Evolutionary conservation across 2,888 invertebrate genomes (phyloP).

Genomic region (Drosophila barbarae): DNA sequence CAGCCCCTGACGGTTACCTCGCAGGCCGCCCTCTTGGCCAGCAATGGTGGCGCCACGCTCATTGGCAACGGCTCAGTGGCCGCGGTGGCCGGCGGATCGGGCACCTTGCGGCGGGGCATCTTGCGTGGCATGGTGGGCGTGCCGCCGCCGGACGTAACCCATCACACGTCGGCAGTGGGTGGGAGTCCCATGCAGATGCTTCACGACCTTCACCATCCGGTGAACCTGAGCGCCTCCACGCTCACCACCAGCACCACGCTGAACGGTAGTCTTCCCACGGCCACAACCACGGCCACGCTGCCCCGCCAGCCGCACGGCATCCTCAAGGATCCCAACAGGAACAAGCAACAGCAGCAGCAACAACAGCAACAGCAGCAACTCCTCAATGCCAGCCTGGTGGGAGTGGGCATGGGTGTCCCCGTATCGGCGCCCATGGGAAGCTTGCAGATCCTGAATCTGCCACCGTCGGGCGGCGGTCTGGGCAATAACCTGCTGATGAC

Average conservation of each 20-base stretch:
- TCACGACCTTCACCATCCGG: slow-evolving; percentile 77
- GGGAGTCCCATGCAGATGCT: slow-evolving; percentile 63
- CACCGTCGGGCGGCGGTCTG: slow-evolving; percentile 80
- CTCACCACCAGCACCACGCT: slow-evolving; percentile 77
- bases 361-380: slow-evolving; percentile 82
- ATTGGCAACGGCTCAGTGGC: slow-evolving; percentile 64
- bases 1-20: slow-evolving; percentile 73
- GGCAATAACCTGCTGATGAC: slow-evolving; percentile 78
- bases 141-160: slow-evolving; percentile 80
- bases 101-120: slow-evolving; percentile 77
- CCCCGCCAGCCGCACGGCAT: slow-evolving; percentile 83
- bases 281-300: slow-evolving; percentile 68
- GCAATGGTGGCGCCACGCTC: slow-evolving; percentile 65
- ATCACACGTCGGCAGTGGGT: slow-evolving; percentile 74
- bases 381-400: slow-evolving; percentile 72
- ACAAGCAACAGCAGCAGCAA: slow-evolving; percentile 81
- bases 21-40: slow-evolving; percentile 67
- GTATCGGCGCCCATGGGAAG: slow-evolving; percentile 75
- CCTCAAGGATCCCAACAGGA: slow-evolving; percentile 83
- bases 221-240: slow-evolving; percentile 77
- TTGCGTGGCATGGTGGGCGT: slow-evolving; percentile 78
- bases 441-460: slow-evolving; percentile 83
- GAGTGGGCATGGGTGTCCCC: slow-evolving; percentile 56
- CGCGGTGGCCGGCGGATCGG: slow-evolving; percentile 56
- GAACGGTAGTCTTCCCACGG: slow-evolving; percentile 76